Evolutionary conservation across 2,113 vertebrate species (phyloP).

Genomic region (Prietella phreatophila): DNA sequence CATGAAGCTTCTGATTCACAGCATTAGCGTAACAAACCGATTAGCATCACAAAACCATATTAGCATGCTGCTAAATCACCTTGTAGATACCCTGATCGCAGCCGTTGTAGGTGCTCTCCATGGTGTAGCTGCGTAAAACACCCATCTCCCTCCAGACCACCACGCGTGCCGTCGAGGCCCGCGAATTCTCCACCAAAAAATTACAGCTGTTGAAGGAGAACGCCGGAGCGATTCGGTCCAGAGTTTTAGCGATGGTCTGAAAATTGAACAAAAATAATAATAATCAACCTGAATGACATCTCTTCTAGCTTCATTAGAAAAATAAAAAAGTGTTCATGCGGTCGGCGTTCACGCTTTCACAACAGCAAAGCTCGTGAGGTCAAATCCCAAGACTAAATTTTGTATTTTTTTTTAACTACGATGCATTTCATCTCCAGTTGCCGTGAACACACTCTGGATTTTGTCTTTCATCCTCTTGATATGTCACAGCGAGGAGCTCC

Average conservation of each 20-base stretch:
- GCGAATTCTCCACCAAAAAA: conserved; percentile 89
- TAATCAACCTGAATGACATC: not conserved
- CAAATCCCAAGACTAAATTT: not conserved
- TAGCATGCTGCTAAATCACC: conserved; percentile 67
- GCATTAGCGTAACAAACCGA: not conserved
- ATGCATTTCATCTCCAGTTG: not conserved
- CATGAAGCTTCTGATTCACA: not conserved
- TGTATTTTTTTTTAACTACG: not conserved
- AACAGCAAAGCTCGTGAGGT: not conserved
- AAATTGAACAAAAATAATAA: conserved; percentile 15
- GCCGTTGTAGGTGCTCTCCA: conserved; percentile 91
- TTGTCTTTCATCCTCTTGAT: too few species aligned
- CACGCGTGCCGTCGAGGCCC: conserved; percentile 84
- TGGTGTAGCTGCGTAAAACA: conserved; percentile 87
- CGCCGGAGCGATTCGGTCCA: conserved; percentile 85
- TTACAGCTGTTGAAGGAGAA: conserved; percentile 91
- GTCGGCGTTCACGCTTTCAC: not conserved
- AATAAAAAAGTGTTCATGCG: not conserved
- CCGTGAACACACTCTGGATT: not conserved
- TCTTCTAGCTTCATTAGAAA: not conserved
- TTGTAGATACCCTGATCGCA: conserved; percentile 89
- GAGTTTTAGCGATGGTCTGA: conserved; percentile 85
- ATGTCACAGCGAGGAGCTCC: not conserved
- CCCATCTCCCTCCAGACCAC: conserved; percentile 92
- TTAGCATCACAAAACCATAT: not conserved